phyloP scores from a whole-genome alignment of 2,888 invertebrate species.

The Spilosoma lubricipeda region DNA sequence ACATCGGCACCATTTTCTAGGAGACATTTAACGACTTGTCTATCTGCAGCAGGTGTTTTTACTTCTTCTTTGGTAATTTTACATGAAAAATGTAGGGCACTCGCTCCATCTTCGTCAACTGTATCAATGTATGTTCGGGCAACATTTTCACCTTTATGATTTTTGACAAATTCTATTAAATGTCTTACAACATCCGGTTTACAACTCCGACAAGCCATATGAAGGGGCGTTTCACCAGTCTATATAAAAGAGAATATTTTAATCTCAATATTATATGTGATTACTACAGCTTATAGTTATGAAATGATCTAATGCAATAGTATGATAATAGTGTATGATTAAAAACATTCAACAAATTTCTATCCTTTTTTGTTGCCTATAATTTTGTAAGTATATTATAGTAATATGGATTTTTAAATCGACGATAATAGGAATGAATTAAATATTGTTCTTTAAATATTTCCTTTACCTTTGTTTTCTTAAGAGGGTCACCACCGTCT shows the following conservation, averaged over 20 bases:
- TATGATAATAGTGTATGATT: not conserved
- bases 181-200: slow-evolving; percentile 94
- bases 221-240: slow-evolving; percentile 98
- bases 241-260: slow-evolving; percentile 64
- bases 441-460: not conserved
- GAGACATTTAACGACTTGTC: slow-evolving; percentile 95
- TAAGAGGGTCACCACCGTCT: slow-evolving; percentile 97
- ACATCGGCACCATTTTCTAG: slow-evolving; percentile 97
- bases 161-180: slow-evolving; percentile 93
- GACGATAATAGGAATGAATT: not conserved
- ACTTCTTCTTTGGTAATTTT: slow-evolving; percentile 94
- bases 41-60: slow-evolving; percentile 89
- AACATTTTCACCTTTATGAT: slow-evolving; percentile 90
- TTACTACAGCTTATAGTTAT: not conserved
- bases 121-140: slow-evolving; percentile 95
- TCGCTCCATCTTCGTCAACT: slow-evolving; percentile 96
- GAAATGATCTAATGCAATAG: not conserved
- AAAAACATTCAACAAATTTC: not conserved
- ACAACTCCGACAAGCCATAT: slow-evolving; percentile 96
- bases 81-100: slow-evolving; percentile 97
- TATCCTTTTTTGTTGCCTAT: not conserved
- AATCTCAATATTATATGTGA: not conserved
- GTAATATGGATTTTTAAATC: not conserved
- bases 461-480: slow-evolving; percentile 92
- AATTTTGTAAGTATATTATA: not conserved